These are phyloP conservation scores for Neosalanx taihuensis DNA, from an alignment of 2,797 vertebrate genomes.

Conservation along the genomic window DNA sequence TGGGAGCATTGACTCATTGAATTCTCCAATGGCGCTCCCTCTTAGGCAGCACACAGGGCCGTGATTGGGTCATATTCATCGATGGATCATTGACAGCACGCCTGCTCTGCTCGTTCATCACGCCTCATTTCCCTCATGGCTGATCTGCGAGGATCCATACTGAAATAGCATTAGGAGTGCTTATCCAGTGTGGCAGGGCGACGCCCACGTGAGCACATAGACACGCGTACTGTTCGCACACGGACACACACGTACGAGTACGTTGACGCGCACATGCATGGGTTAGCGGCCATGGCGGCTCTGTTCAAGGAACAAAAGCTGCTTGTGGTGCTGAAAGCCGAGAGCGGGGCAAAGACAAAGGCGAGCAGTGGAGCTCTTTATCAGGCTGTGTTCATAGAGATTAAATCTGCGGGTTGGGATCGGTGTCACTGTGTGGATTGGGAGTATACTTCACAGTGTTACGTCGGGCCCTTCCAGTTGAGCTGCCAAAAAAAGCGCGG, in stretches of 20 bases:
- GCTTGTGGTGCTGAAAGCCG: conserved; percentile 22
- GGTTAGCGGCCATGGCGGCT: conserved; percentile 22
- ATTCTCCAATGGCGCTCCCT: not conserved
- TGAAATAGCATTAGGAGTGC: conserved; percentile 29
- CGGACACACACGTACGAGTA: not conserved
- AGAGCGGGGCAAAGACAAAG: conserved; percentile 41
- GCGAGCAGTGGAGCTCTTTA: conserved; percentile 41
- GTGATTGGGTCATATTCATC: conserved; percentile 22
- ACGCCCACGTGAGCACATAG: not conserved
- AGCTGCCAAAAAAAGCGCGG: conserved; percentile 20
- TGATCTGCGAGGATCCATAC: conserved; percentile 35
- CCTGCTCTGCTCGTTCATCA: conserved; percentile 9
- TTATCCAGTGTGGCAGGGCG: not conserved
- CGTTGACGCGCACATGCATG: conserved; percentile 8
- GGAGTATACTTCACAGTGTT: conserved; percentile 35
- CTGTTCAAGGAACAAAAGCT: conserved; percentile 31
- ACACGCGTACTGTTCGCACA: not conserved
- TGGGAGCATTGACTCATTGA: conserved; percentile 1
- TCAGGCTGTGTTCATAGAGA: conserved; percentile 43
- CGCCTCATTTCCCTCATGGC: conserved; percentile 19
- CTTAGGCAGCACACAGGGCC: conserved; percentile 8
- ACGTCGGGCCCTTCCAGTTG: conserved; percentile 39
- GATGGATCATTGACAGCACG: conserved; percentile 25
- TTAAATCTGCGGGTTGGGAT: conserved; percentile 41
- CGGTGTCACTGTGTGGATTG: conserved; percentile 27